phyloP scores from a whole-genome alignment of 2,797 vertebrate species.

The Melanogrammus aeglefinus region DNA sequence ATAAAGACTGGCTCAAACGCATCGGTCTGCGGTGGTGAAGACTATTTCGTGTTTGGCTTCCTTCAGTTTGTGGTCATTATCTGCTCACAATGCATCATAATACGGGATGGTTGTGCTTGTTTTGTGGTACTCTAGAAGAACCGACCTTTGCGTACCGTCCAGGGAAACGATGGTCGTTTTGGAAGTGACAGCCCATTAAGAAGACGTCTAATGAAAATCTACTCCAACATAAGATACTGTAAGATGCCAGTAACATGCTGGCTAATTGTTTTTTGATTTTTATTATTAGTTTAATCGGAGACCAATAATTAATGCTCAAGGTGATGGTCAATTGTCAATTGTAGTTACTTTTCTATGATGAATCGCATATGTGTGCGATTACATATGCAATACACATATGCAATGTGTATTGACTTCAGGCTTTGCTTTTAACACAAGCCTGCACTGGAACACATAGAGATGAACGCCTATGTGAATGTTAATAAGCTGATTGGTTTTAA shows the following conservation, averaged over 20 bases:
- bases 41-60: neutral
- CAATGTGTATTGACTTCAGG: neutral
- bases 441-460: neutral
- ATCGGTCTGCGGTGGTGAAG: neutral
- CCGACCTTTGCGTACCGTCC: constrained; percentile 22
- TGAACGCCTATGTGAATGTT: neutral
- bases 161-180: constrained; percentile 50
- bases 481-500: neutral
- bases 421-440: neutral
- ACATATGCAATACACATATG: too few relatives aligned
- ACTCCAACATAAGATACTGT: constrained; percentile 56
- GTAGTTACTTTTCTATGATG: too few relatives aligned
- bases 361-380: too few relatives aligned
- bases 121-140: constrained; percentile 24
- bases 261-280: too few relatives aligned
- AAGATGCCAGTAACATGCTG: constrained; percentile 33
- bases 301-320: neutral
- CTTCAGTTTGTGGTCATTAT: neutral
- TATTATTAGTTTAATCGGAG: neutral
- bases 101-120: neutral
- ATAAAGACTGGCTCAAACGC: neutral
- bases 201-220: constrained; percentile 70
- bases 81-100: too few relatives aligned
- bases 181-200: constrained; percentile 46
- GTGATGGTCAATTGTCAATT: neutral